phyloP scores from a whole-genome alignment of 2,113 vertebrate genomes.

The Mastomys coucha region DNA sequence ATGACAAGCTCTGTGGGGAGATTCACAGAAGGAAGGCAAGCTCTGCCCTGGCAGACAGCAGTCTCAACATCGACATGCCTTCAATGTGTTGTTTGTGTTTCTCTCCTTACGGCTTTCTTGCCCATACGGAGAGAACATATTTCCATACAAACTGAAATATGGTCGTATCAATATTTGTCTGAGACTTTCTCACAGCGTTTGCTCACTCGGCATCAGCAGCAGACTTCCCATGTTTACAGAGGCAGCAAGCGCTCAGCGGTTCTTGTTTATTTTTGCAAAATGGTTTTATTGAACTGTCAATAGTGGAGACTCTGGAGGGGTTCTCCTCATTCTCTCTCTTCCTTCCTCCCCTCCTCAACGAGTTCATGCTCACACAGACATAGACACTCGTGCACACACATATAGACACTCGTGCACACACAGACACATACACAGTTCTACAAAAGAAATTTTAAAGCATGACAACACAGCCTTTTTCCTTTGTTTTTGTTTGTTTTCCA shows the following conservation, averaged over 20 bases:
- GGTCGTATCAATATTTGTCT: conserved; percentile 75
- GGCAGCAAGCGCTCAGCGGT: conserved; percentile 42
- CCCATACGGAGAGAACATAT: conserved; percentile 77
- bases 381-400: not conserved
- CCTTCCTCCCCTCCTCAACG: not conserved
- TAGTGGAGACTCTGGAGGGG: not conserved
- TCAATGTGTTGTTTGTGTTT: conserved; percentile 79
- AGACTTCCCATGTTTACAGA: conserved; percentile 74
- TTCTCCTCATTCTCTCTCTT: not conserved
- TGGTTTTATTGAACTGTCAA: not conserved
- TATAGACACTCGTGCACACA: not conserved
- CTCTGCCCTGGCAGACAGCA: conserved; percentile 62
- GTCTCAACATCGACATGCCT: conserved; percentile 20
- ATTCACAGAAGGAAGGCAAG: conserved; percentile 58
- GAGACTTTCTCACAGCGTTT: conserved; percentile 66
- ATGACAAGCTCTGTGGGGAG: conserved; percentile 66
- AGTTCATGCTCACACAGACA: not conserved
- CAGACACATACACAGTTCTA: not conserved
- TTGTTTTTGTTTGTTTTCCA: not conserved
- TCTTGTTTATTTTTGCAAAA: conserved; percentile 69
- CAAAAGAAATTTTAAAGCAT: conserved; percentile 23
- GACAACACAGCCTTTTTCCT: not conserved
- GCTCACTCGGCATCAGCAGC: conserved; percentile 62
- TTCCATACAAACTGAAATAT: conserved; percentile 79
- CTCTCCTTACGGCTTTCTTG: conserved; percentile 69